Conservation (phyloP, 2,113 vertebrate species). For the Hyla sarda region DNA sequence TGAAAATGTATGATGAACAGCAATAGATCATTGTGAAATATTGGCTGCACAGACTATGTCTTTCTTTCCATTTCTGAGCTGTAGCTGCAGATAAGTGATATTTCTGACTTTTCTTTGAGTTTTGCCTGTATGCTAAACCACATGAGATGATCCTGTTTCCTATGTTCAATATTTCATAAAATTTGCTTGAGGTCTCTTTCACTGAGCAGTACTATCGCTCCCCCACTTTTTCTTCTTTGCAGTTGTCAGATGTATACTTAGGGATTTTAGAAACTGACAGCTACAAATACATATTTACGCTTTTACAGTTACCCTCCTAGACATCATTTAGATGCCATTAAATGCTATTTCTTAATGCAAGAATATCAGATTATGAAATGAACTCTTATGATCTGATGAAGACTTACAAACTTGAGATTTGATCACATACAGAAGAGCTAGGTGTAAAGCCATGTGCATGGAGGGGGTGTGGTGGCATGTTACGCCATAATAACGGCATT, state of each 20-base stretch:
- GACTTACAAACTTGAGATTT: background rate
- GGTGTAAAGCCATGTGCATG: no score
- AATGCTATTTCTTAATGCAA: background rate
- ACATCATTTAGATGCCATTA: background rate
- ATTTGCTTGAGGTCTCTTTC: conserved; percentile 15
- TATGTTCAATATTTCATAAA: conserved; percentile 20
- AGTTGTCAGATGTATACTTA: background rate
- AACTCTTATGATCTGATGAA: background rate
- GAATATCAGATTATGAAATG: background rate
- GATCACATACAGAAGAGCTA: background rate
- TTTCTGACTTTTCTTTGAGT: conserved; percentile 9
- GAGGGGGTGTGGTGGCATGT: no score
- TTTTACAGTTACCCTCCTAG: background rate
- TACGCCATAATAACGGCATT: no score
- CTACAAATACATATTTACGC: conserved; percentile 1
- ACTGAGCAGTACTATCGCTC: background rate
- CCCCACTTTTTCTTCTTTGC: background rate
- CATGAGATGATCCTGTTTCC: background rate
- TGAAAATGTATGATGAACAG: background rate
- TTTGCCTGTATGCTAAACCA: background rate
- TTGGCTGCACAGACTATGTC: background rate
- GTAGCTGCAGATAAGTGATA: background rate
- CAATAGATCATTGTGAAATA: background rate
- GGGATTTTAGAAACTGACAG: conserved; percentile 5
- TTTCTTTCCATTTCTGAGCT: background rate